Evolutionary conservation across 1,140 invertebrate genomes (phyloP), one percentile per base, ranked within the genome.

Genomic region (Drosophila tropicalis): DNA sequence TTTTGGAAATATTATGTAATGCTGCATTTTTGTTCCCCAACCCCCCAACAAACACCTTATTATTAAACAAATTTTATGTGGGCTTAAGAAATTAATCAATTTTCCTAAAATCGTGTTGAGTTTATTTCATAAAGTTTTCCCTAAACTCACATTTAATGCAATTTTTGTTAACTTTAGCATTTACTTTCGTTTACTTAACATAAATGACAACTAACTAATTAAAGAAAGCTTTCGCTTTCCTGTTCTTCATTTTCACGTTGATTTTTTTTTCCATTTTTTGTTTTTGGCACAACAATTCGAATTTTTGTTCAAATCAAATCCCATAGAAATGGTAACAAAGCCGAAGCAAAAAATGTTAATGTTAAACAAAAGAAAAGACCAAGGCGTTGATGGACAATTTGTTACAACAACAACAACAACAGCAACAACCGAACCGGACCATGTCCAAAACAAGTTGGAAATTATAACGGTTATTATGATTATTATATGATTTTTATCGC

Each of bases 341-440:
- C 36, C 36, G 5, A 41, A 51, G 40, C 29, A 2, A 32, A 17
- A 41, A 44, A 32, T 9, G 60, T 54, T 61, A 39, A 54, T 32
- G 60, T 19, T 51, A 61, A 73, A 70, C 58, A 68, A 65, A 55
- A 68, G 58, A 58, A 74, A 62, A 76, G 71, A 68, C 61, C 73
- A 63, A 76, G 76, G 83, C 79, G 82, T 86, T 87, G 82, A 81
- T 86, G 79, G 79, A 44, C 85, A 82, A 87, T 85, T 85, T 86
- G 82, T 85, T 78, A 70, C 78, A 86, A 69, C 72, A 80, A 61
- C 55, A 62, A 62, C 47, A 66, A n/a, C 40, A 65, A 54, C 62
- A 67, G 40, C 73, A 29, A 36, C 57, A 32, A 47, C 15, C 25
- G 22, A 19, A 47, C 61, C 61, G 72, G 72, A 70, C 66, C 73